These are phyloP conservation scores for Molanna angustata DNA, from an alignment of 2,888 invertebrate species.

Conservation along the genomic window DNA sequence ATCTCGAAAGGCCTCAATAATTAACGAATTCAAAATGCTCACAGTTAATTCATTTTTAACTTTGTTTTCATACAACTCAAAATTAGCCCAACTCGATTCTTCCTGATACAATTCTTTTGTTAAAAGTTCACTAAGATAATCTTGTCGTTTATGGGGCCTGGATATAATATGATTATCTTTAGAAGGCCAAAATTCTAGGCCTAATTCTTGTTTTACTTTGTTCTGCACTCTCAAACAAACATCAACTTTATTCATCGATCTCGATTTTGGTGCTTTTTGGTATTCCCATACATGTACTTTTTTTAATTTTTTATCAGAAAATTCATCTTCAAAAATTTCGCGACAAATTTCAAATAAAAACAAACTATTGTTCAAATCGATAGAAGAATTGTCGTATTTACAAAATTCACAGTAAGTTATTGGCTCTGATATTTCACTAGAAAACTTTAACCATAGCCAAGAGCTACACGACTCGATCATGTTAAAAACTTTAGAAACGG, in stretches of 20 bases:
- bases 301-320: slow-evolving; percentile 4
- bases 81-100: slow-evolving; percentile 27
- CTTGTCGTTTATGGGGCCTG: slow-evolving; percentile 26
- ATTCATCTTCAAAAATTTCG: slow-evolving; percentile 24
- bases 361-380: slow-evolving; percentile 10
- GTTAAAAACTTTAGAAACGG: neutral
- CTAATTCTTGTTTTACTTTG: slow-evolving; percentile 22
- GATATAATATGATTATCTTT: slow-evolving; percentile 24
- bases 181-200: slow-evolving; percentile 9
- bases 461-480: slow-evolving; percentile 20
- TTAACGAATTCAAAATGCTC: slow-evolving; percentile 22
- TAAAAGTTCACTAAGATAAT: slow-evolving; percentile 25
- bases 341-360: slow-evolving; percentile 29
- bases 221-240: slow-evolving; percentile 21
- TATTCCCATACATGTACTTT: slow-evolving; percentile 19
- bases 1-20: slow-evolving; percentile 20
- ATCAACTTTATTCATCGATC: slow-evolving; percentile 9
- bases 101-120: slow-evolving; percentile 28
- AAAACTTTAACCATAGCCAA: slow-evolving; percentile 22
- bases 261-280: slow-evolving; percentile 8
- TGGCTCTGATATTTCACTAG: slow-evolving; percentile 1
- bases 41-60: slow-evolving; percentile 26
- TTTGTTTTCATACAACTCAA: slow-evolving; percentile 23
- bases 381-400: slow-evolving; percentile 2
- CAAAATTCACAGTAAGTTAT: slow-evolving; percentile 7